Base-by-base conservation (phyloP, 2,888 invertebrate species). In the Ceratothoa steindachneri region DNA sequence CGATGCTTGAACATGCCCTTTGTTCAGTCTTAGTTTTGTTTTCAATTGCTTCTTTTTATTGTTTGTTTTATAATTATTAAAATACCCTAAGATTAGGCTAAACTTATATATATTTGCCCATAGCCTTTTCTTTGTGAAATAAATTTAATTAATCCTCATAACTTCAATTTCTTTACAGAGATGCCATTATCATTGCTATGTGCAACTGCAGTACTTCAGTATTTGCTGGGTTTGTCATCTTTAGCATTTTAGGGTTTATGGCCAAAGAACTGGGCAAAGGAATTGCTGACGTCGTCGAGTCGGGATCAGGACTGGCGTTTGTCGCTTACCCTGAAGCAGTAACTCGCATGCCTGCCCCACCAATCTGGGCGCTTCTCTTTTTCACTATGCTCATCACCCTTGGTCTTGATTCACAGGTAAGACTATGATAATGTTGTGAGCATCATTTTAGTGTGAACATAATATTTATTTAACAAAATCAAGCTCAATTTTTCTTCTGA, bases 291-390 rank as follows among this genome's bases (percentile, higher is more conserved):
- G 77, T 77, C 27, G 80, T 72, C 24, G 41, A 70, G 0, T 77
- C 80, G n/a, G 80, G 80, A 0, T 75, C 80, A n/a, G 80, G 77
- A 9, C 68, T 80, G 51, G 77, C 75, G 31, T 80, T 80, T 64
- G 70, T 80, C n/a, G 80, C 73, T 9, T 77, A 77, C 66, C 77
- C 80, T 2, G 80, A 71, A 28, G 80, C 80, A n/a, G 75, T 80
- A 7, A 65, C 73, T 22, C 73, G 69, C 64, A 73, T 80, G 75
- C 77, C 77, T 9, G 28, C 71, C 0, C 71, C 80, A 5, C 80
- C 74, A 4, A 53, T 80, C 19, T 80, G 80, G 80, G 71, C 80
- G 28, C 66, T 80, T 30, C 75, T 80, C 41, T 80, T 80, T 72
- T 80, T 80, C 67, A 27, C 60, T 30, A 80, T 80, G 80, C 30